phyloP scores from a whole-genome alignment of 2,113 vertebrate genomes.

The Andinoacara biseriatus region DNA sequence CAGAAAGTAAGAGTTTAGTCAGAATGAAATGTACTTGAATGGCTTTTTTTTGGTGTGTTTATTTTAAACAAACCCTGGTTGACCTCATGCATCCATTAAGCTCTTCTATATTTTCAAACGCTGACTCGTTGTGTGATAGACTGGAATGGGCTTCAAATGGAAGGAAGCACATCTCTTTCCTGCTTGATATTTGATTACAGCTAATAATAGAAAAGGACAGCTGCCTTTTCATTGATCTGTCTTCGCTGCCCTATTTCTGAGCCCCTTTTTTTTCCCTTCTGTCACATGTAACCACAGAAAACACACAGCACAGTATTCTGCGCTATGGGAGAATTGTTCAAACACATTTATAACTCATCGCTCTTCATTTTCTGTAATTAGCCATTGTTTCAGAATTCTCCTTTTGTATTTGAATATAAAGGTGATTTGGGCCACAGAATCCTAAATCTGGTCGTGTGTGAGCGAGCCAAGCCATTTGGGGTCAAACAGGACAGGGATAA shows the following conservation, averaged over 20 bases:
- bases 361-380: slow-evolving; percentile 36
- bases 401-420: slow-evolving; percentile 30
- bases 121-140: slow-evolving; percentile 9
- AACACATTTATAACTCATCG: slow-evolving; percentile 5
- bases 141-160: slow-evolving; percentile 38
- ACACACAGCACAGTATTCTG: background rate
- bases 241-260: slow-evolving; percentile 65
- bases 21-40: background rate
- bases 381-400: slow-evolving; percentile 14
- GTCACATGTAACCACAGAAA: background rate
- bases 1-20: background rate
- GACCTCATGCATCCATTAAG: background rate
- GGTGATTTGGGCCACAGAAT: slow-evolving; percentile 20
- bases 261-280: background rate
- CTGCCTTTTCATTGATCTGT: slow-evolving; percentile 73
- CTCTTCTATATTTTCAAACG: background rate
- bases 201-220: slow-evolving; percentile 76
- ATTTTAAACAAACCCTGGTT: background rate
- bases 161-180: slow-evolving; percentile 52
- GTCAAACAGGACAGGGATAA: slow-evolving; percentile 71
- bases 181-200: slow-evolving; percentile 73
- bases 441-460: slow-evolving; percentile 29
- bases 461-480: slow-evolving; percentile 42
- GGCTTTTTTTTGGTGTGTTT: background rate
- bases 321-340: background rate